phyloP scores from a whole-genome alignment of 2,888 invertebrate species.

The Xylota segnis region DNA sequence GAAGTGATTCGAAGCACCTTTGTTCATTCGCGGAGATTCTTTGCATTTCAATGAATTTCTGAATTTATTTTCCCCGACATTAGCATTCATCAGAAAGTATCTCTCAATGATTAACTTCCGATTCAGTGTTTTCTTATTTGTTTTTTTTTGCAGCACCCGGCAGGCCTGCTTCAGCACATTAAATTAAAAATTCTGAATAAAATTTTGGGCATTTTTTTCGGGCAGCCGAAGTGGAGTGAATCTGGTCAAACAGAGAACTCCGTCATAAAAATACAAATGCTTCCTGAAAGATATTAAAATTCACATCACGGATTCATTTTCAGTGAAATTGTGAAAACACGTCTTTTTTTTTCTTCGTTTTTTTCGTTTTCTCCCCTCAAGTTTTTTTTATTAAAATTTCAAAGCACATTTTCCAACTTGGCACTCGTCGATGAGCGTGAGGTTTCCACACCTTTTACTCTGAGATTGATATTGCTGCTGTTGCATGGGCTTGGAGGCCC shows the following conservation, averaged over 20 bases:
- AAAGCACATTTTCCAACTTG: slow-evolving; percentile 37
- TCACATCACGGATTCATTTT: slow-evolving; percentile 53
- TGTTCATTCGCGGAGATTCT: slow-evolving; percentile 2
- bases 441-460: slow-evolving; percentile 31
- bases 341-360: too few relatives aligned
- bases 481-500: not conserved
- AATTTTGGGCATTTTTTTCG: slow-evolving; percentile 2
- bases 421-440: slow-evolving; percentile 4
- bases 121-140: not conserved
- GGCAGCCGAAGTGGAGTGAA: not conserved
- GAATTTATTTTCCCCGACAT: not conserved
- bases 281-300: slow-evolving; percentile 37
- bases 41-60: slow-evolving; percentile 17
- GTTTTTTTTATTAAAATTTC: slow-evolving; percentile 26
- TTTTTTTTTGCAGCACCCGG: not conserved
- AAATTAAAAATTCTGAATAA: slow-evolving; percentile 48
- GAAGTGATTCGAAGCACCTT: not conserved
- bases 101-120: slow-evolving; percentile 26
- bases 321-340: slow-evolving; percentile 49
- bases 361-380: not conserved
- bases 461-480: slow-evolving; percentile 22
- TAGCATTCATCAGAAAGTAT: slow-evolving; percentile 32
- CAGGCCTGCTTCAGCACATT: not conserved
- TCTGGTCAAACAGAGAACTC: slow-evolving; percentile 25
- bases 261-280: slow-evolving; percentile 23